Evolutionary conservation across 2,888 invertebrate genomes (phyloP).

Genomic region (Axea sp.): DNA sequence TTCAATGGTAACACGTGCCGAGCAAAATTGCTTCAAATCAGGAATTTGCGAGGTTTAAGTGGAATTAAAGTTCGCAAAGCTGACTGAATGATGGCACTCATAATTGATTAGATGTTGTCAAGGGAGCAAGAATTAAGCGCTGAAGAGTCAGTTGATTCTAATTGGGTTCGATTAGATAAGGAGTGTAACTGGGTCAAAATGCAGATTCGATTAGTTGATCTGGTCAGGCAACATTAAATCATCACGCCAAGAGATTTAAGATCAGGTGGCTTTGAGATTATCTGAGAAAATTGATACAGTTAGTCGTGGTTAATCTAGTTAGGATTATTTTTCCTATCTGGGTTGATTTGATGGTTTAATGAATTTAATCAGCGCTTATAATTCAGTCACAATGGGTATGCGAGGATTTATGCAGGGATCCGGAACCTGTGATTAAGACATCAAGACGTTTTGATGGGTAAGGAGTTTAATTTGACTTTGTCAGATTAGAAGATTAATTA

Average conservation of each 20-base stretch:
- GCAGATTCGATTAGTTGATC: conserved; percentile 46
- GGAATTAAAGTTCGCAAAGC: not conserved
- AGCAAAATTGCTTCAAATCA: conserved; percentile 1
- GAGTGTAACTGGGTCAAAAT: conserved; percentile 49
- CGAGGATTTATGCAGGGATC: not conserved
- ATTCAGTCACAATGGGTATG: not conserved
- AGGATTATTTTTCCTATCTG: conserved; percentile 6
- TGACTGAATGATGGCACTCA: conserved; percentile 7
- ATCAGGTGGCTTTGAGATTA: conserved; percentile 23
- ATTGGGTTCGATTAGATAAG: conserved; percentile 47
- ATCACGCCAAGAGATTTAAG: conserved; percentile 28
- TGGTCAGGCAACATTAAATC: conserved; percentile 41
- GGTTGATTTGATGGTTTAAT: conserved; percentile 16
- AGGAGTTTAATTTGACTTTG: no score
- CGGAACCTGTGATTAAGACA: no score
- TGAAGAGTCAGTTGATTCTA: conserved; percentile 19
- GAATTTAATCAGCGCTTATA: not conserved
- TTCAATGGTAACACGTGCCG: not conserved
- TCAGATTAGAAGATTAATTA: no score
- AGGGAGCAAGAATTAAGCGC: conserved; percentile 11
- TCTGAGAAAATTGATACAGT: conserved; percentile 47
- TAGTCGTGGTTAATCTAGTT: conserved; percentile 19
- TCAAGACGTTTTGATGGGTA: no score
- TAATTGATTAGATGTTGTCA: conserved; percentile 29
- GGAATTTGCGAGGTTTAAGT: conserved; percentile 1